Conservation (phyloP, 2,797 vertebrate genomes). For the Platalea minor region DNA sequence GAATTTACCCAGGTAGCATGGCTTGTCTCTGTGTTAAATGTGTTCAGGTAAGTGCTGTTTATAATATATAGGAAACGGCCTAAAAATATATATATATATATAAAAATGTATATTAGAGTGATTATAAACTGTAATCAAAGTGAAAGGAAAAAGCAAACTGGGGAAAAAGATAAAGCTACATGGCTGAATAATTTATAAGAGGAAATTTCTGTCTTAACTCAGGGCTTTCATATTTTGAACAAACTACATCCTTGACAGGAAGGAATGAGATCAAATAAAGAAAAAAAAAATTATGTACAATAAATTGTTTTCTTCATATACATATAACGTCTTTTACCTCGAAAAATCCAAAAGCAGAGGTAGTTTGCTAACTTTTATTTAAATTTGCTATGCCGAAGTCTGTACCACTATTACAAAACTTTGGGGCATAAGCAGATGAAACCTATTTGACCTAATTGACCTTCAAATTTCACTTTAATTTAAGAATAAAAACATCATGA, state of each 20-base stretch:
- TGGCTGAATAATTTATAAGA: not conserved
- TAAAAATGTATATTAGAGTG: not conserved
- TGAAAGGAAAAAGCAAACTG: not conserved
- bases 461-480: not conserved
- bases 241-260: not conserved
- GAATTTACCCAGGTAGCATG: not conserved
- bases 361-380: not conserved
- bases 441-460: not conserved
- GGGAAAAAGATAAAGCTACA: not conserved
- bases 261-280: not conserved
- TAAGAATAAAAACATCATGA: not conserved
- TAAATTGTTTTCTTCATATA: not conserved
- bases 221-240: not conserved
- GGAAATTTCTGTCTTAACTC: not conserved
- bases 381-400: not conserved
- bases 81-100: not conserved
- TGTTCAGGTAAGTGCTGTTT: not conserved
- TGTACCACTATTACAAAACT: not conserved
- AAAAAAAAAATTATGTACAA: not conserved
- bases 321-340: not conserved
- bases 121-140: not conserved
- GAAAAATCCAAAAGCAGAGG: not conserved
- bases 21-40: not conserved
- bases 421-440: not conserved
- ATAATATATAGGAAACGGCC: not conserved